Base-by-base conservation (phyloP, 1,140 invertebrate genomes). In the Parasteatoda tepidariorum region DNA sequence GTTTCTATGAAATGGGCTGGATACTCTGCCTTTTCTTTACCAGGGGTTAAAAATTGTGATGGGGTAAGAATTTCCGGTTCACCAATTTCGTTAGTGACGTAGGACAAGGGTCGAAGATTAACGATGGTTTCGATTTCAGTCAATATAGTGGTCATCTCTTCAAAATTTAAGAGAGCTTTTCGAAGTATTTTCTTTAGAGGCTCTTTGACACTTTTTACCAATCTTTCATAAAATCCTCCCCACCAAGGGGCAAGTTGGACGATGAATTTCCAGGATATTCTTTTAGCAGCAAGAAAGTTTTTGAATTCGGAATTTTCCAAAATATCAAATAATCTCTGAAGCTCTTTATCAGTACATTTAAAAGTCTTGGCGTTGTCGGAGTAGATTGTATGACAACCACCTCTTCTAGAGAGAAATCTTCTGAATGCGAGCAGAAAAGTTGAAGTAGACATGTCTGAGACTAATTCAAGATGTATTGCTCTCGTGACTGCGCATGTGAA, bases 381-480 rank as follows among this genome's bases (percentile, higher is more conserved):
- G n/a, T n/a, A n/a, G n/a, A n/a, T n/a, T n/a, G n/a, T n/a, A n/a
- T n/a, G n/a, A n/a, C n/a, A n/a, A n/a, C n/a, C n/a, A n/a, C n/a
- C n/a, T n/a, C n/a, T n/a, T n/a, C n/a, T n/a, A n/a, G n/a, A n/a
- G 1, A 88, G 82, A 82, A 91, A 91, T 30, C 90, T 76, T n/a
- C 86, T 85, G 6, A 91, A 76, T 1, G 87, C 86, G 5, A 87
- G 84, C 3, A 90, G 59, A 66, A 91, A 90, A 2, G 85, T 85
- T 59, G 89, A 86, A 0, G 89, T 87, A 2, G 88, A 85, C 5
- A 90, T 59, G 81, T 88, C 85, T 0, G 86, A 86, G 84, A 89
- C 87, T 86, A 84, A 84, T 89, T 87, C 90, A 86, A 88, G 87
- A 88, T 90, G 90, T 86, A 86, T 88, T 86, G 88, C 88, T 88